Base-by-base conservation (phyloP, 2,113 vertebrate species). In the Amazona vittata region DNA sequence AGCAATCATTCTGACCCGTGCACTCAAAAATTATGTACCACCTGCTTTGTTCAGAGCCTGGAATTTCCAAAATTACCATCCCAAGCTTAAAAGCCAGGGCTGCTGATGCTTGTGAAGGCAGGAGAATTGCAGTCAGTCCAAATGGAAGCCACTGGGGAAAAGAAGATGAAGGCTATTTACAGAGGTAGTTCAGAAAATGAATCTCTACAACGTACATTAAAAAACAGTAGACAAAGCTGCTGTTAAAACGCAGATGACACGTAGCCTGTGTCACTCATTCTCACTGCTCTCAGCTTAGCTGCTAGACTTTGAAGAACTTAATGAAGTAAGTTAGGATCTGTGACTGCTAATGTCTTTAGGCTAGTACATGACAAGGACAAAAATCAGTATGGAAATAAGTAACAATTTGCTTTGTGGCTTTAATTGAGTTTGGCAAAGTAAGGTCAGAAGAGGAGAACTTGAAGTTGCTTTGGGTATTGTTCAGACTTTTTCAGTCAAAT, bases 351-450 rank as follows among this genome's bases (percentile, higher is more conserved):
- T 65, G 77, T 79, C 64, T 93, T 62, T 28, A 25, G 63, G 60
- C 86, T 31, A 37, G 20, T 41, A 28, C 65, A 65, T 13, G 37
- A 29, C 33, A 84, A 62, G 69, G 89, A 73, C 80, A 89, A 84
- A 74, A 83, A 10, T 2, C 16, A 43, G 10, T 64, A 37, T 6
- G 10, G 43, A 90, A 90, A 81, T 46, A 57, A 80, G 22, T 31
- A 91, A 35, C 46, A 78, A 12, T 74, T 79, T 81, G 28, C 44
- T 83, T 71, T 59, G 41, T 75, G 47, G 6, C 78, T 93, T 81
- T 74, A 92, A 95, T 84, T 52, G 90, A 68, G 4, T 82, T 91
- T 79, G 89, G 83, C 79, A 94, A 92, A 95, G 63, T 53, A 89
- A 91, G 46, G 77, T 76, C 89, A 87, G 68, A 52, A 87, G 37